A percentile compares a stretch with the other conserved stretches of the same genome.
Conservation (phyloP, 2,797 vertebrate genomes). For the Sus cebifrons region DNA sequence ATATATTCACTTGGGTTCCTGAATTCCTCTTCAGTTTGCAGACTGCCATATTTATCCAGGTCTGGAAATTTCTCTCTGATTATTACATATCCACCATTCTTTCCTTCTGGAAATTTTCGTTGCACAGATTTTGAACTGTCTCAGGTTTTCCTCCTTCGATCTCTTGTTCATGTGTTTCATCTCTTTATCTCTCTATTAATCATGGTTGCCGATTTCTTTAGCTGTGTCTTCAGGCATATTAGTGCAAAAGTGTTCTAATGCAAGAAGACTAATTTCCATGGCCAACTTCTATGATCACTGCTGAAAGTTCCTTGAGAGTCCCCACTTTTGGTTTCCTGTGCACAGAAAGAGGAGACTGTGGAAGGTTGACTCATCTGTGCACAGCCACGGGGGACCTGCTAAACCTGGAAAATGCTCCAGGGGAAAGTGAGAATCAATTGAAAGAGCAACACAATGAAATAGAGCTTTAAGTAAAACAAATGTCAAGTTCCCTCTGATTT, state of each 20-base stretch:
- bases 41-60: background rate
- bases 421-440: conserved; percentile 26
- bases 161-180: background rate
- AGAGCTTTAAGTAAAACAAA: conserved; percentile 64
- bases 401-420: conserved; percentile 54
- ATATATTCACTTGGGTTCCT: background rate
- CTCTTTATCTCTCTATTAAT: background rate
- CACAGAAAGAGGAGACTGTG: background rate
- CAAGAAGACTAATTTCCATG: conserved; percentile 11
- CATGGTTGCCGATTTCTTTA: background rate
- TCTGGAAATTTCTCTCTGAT: background rate
- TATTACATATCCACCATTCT: background rate
- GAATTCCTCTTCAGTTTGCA: background rate
- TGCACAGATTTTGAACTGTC: background rate
- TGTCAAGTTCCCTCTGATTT: conserved; percentile 47
- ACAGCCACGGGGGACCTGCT: background rate
- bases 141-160: background rate
- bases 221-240: conserved; percentile 9
- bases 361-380: background rate
- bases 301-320: background rate
- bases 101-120: conserved; percentile 38
- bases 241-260: conserved; percentile 14
- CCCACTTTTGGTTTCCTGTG: background rate
- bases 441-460: conserved; percentile 35
- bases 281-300: background rate